A percentile compares a stretch with the other conserved stretches of the same genome.
phyloP scores from a whole-genome alignment of 1,140 invertebrate species.

The Parasteatoda tepidariorum region DNA sequence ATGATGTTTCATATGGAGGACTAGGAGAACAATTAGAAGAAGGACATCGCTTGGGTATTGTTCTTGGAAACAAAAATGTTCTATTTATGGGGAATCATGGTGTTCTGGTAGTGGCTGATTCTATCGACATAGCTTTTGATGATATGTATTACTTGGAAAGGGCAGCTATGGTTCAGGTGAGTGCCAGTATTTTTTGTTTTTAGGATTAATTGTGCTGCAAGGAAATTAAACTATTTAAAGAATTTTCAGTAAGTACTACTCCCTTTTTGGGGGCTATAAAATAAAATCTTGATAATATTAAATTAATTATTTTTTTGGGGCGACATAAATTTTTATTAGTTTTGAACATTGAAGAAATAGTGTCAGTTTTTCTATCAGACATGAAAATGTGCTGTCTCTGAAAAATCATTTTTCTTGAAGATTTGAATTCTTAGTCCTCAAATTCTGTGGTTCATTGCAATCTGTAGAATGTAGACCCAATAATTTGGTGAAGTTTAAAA shows the following conservation, averaged over 20 bases:
- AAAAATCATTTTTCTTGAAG: too few relatives aligned
- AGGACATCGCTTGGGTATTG: constrained; percentile 15
- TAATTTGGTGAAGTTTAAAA: too few relatives aligned
- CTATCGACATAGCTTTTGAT: constrained; percentile 41
- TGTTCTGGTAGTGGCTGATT: not conserved
- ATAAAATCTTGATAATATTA: not conserved
- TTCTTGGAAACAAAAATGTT: constrained; percentile 10
- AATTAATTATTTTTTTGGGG: too few relatives aligned
- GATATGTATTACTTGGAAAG: constrained; percentile 53
- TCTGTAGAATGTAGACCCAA: too few relatives aligned
- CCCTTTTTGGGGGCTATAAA: not conserved
- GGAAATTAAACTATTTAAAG: too few relatives aligned
- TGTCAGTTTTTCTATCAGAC: too few relatives aligned
- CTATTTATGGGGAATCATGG: constrained; percentile 43
- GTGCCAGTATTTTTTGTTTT: not conserved
- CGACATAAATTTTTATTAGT: too few relatives aligned
- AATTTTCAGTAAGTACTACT: not conserved
- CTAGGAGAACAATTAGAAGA: constrained; percentile 10
- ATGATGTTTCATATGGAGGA: constrained; percentile 23
- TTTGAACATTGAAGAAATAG: too few relatives aligned
- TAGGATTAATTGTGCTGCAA: not conserved
- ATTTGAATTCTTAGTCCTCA: too few relatives aligned
- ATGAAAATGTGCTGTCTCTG: too few relatives aligned
- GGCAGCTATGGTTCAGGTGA: constrained; percentile 47
- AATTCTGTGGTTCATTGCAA: too few relatives aligned